Base-by-base conservation (phyloP, 2,888 invertebrate species). In the Microctonus brassicae region DNA sequence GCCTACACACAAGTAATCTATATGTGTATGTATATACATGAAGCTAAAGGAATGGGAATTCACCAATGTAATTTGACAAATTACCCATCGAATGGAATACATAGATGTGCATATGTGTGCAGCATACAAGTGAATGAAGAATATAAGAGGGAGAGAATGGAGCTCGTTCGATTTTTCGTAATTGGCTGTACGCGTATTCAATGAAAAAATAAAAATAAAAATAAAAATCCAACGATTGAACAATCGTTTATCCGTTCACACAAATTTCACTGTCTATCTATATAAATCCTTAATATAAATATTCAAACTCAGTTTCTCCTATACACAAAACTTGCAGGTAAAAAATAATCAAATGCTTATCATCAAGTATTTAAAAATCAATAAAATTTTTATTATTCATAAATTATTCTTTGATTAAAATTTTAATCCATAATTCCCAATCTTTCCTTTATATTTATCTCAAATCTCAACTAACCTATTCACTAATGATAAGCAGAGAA, bases 91-190 rank as follows among this genome's bases (percentile, higher is more conserved):
- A 72, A 52, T 65, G 55, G 62, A 52, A 69, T 17, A 65, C 3
- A 36, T 26, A 10, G 34, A 52, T 24, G n/a, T n/a, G n/a, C 39
- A 39, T 11, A 13, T 17, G 24, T 62, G 10, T 34, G 34, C 65
- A 68, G 34, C 65, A 68, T 68, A 65, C 34, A 61, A 61, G 73
- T 65, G 68, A 63, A 75, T 69, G 63, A 69, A 68, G 71, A 73
- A 68, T 71, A 69, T n/a, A 75, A 68, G 66, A 75, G 69, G 70
- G 75, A 71, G 73, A 68, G 62, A 64, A 47, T 53, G 66, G 52
- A 65, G 53, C 61, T 68, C 64, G 70, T 65, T 39, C 65, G 61
- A 70, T 70, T 70, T 70, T 70, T 70, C 61, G 70, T 66, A 70
- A 70, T 66, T 70, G 70, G 70, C 70, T 66, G 47, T 34, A 36